phyloP scores from a whole-genome alignment of 2,888 invertebrate species.

The Cerceris ruficornis region DNA sequence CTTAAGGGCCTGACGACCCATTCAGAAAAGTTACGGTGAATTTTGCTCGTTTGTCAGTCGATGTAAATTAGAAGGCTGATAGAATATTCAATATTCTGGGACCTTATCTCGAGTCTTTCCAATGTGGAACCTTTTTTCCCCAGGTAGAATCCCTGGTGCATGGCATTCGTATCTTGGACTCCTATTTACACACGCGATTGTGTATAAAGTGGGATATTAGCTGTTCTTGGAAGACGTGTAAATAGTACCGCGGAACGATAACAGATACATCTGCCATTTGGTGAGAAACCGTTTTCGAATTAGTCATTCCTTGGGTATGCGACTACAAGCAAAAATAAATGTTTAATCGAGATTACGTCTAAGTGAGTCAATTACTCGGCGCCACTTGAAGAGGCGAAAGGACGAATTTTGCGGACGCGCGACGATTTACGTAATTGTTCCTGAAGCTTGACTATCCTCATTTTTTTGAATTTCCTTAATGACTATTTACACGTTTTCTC shows the following conservation, averaged over 20 bases:
- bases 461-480: no score
- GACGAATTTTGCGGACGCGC: background rate
- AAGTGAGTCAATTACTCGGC: slow-evolving; percentile 7
- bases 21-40: slow-evolving; percentile 16
- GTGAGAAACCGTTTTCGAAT: background rate
- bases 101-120: background rate
- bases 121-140: slow-evolving; percentile 1
- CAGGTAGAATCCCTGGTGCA: background rate
- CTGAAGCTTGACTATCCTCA: no score
- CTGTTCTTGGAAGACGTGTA: background rate
- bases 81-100: slow-evolving; percentile 9
- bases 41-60: slow-evolving; percentile 21
- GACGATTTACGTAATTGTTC: no score
- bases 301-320: slow-evolving; percentile 20
- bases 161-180: background rate
- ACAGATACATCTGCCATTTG: slow-evolving; percentile 11
- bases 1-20: slow-evolving; percentile 4
- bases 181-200: slow-evolving; percentile 14
- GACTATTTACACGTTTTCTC: no score
- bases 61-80: slow-evolving; percentile 16
- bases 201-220: slow-evolving; percentile 4
- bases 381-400: slow-evolving; percentile 1
- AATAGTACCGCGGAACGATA: slow-evolving; percentile 18
- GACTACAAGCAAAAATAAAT: slow-evolving; percentile 23
- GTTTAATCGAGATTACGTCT: slow-evolving; percentile 23